phyloP scores from a whole-genome alignment of 1,140 invertebrate genomes.

The Adoxophyes honmai region DNA sequence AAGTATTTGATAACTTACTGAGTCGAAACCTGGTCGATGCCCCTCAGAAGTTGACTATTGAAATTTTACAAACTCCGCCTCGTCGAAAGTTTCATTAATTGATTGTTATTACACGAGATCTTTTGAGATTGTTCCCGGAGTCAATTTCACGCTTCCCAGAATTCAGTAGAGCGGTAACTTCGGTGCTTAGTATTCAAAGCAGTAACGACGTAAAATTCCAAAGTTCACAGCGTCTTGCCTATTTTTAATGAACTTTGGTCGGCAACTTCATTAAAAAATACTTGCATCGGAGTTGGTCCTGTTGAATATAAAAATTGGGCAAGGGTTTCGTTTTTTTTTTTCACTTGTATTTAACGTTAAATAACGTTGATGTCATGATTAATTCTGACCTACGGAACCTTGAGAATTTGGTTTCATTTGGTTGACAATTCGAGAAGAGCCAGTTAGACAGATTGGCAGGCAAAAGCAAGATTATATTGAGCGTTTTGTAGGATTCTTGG shows the following conservation, averaged over 20 bases:
- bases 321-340: too few relatives aligned
- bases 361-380: too few relatives aligned
- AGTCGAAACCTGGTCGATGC: background rate
- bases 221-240: background rate
- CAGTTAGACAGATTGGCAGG: too few relatives aligned
- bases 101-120: slow-evolving; percentile 5
- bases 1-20: background rate
- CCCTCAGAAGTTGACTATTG: background rate
- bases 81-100: background rate
- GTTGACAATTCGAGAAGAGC: too few relatives aligned
- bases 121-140: background rate
- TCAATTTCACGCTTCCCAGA: background rate
- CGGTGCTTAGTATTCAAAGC: background rate
- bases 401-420: too few relatives aligned
- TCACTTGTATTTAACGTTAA: too few relatives aligned
- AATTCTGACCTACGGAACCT: too few relatives aligned
- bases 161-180: background rate
- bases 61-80: background rate
- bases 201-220: background rate
- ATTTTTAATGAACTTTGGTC: background rate
- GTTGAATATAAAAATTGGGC: too few relatives aligned
- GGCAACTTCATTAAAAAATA: background rate
- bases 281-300: too few relatives aligned
- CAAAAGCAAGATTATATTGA: too few relatives aligned
- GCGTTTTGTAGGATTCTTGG: too few relatives aligned